Base-by-base conservation (phyloP, 2,797 vertebrate species). In the Cossypha dichroa region DNA sequence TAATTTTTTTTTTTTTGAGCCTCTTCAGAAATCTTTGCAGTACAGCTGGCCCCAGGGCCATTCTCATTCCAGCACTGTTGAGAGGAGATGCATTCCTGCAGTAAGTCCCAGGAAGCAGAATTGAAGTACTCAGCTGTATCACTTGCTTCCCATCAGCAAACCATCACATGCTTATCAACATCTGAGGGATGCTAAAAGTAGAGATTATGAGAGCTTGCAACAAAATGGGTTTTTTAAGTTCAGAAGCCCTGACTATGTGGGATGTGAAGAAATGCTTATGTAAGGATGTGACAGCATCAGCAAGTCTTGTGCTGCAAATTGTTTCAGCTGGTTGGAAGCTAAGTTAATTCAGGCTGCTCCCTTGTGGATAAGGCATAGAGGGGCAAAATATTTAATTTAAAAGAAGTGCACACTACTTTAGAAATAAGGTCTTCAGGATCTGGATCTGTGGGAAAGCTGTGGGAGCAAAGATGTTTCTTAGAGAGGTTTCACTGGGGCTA, bases 191-290 rank as follows among this genome's bases (percentile, higher is more conserved):
- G 86, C 88, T 94, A 82, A 90, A 96, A 96, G 77, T 43, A 64
- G 88, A 28, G 3, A 55, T 92, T 91, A 77, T 76, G 82, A 94
- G 43, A 92, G 77, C 74, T 59, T 48, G 78, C 72, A 72, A 45
- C 49, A 81, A 90, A 90, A 75, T 5, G 1, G 46, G 46, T 19
- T 80, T 90, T 94, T 94, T 84, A 81, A 94, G 85, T 91, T 91
- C 87, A 90, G 91, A 59, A 91, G 68, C 69, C 58, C 45, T 85
- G 91, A 81, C 75, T 85, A 48, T 85, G 94, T 93, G 82, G 92
- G 94, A 94, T 93, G 91, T 93, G 94, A 94, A 92, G 87, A 94
- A 93, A 75, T 70, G 58, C 87, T 96, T 96, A 94, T 96, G 85
- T 94, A 96, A 96, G 68, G 66, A 80, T 85, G 55, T 75, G 69